Percentiles rank a stretch among this genome's conserved stretches.
Evolutionary conservation across 2,113 vertebrate genomes (phyloP).

Genomic region (Desmodus rotundus): DNA sequence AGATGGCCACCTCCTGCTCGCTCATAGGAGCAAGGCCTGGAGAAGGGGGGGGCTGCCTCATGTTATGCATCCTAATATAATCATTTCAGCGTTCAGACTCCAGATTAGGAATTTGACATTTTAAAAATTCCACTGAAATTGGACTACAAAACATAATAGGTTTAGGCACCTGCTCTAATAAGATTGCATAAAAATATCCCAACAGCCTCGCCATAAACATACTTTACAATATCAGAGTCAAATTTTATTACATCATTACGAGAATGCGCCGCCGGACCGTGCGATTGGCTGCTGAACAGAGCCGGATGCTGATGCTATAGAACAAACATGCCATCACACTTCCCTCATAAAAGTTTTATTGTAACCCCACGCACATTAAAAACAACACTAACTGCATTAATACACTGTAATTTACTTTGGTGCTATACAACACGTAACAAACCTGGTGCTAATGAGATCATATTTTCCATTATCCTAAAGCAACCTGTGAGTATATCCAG

Average conservation of each 20-base stretch:
- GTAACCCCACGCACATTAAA: constrained; percentile 82
- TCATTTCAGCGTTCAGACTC: constrained; percentile 27
- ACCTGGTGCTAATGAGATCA: constrained; percentile 84
- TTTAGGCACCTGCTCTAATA: constrained; percentile 71
- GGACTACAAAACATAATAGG: constrained; percentile 76
- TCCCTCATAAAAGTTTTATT: constrained; percentile 87
- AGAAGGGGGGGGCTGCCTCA: background rate
- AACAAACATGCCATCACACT: constrained; percentile 80
- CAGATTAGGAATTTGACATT: constrained; percentile 63
- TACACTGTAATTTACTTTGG: constrained; percentile 85
- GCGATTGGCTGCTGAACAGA: constrained; percentile 77
- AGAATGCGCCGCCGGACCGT: constrained; percentile 78
- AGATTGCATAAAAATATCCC: constrained; percentile 79
- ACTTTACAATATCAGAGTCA: constrained; percentile 89
- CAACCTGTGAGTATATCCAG: constrained; percentile 75
- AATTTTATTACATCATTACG: constrained; percentile 88
- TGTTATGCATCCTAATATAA: background rate
- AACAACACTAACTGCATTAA: constrained; percentile 84
- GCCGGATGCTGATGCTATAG: constrained; percentile 70
- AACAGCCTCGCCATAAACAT: constrained; percentile 83
- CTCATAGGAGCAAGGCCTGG: background rate
- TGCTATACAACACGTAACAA: constrained; percentile 82
- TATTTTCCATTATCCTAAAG: constrained; percentile 82
- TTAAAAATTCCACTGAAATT: constrained; percentile 73
- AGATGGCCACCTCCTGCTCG: background rate